These are phyloP conservation scores for Rotaria sp. DNA, from an alignment of 2,888 invertebrate genomes.

Conservation along the genomic window DNA sequence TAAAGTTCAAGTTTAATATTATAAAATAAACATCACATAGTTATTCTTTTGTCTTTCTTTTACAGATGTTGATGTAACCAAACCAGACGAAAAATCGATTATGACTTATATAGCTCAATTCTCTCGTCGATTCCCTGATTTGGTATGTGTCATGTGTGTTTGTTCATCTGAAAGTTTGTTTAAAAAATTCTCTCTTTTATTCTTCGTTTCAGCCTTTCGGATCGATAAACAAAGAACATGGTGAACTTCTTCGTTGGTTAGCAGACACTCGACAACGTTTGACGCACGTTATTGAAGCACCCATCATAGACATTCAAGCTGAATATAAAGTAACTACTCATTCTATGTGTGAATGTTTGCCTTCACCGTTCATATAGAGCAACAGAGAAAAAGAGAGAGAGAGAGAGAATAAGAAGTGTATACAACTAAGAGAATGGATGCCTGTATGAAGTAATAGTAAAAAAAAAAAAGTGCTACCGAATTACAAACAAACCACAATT, in stretches of 20 bases:
- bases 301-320: background rate
- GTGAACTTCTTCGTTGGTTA: constrained; percentile 20
- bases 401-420: background rate
- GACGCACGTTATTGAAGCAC: background rate
- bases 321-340: constrained; percentile 29
- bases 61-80: constrained; percentile 84
- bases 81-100: constrained; percentile 98
- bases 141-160: background rate
- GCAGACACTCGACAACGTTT: constrained; percentile 1
- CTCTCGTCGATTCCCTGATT: background rate
- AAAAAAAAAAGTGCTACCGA: background rate
- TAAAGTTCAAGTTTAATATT: background rate
- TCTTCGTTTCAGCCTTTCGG: background rate
- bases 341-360: background rate
- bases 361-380: background rate
- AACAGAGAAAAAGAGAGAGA: background rate
- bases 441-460: background rate
- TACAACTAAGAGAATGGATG: background rate
- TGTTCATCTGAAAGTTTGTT: background rate
- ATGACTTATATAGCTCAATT: constrained; percentile 76
- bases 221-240: constrained; percentile 17
- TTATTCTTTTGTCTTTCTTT: background rate
- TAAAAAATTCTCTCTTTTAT: background rate
- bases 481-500: constrained; percentile 11
- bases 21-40: background rate